Base-by-base conservation (phyloP, 2,888 invertebrate species). In the Cheilosia soror region DNA sequence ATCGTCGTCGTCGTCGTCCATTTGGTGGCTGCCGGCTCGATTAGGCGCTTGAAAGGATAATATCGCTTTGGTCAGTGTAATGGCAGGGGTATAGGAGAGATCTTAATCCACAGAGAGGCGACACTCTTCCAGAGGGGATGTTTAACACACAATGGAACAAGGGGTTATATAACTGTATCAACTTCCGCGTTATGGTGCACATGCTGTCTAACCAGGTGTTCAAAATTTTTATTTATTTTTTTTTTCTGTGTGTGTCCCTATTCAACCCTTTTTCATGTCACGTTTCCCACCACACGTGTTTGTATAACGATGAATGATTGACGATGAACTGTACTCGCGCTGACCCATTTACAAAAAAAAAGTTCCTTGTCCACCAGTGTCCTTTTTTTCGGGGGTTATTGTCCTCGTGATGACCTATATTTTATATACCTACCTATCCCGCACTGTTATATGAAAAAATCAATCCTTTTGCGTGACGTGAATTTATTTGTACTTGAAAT, bases 141-240 rank as follows among this genome's bases (percentile, higher is more conserved):
- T 68, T 20, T 7, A 1, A 29, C 15, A 62, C 37, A 68, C 27
- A 65, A 57, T 47, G 31, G 25, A 11, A 4, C 40, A 20, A 75
- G 27, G 47, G 33, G 49, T 75, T 40, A 55, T 58, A 57, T 71
- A 76, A 76, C 76, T 81, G 76, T 76, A 76, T 81, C 55, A 71
- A 71, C 81, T 76, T 81, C 81, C 81, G 76, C 63, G 69, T 76
- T 63, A 4, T 51, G 9, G 49, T 51, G 65, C 82, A 82, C 72
- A 77, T 82, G 82, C 47, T 75, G 60, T 60, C 40, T 55, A 72
- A 72, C 82, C 82, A 83, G 82, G 77, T 83, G 82, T 72, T 72
- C 37, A 11, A 55, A 33, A 33, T 63, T 42, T 44, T 72, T 37
- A 11, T 44, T 42, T 9, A 33, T 44, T 63, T 42, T 44, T 72